phyloP scores from a whole-genome alignment of 2,797 vertebrate genomes.

The Catharus ustulatus region DNA sequence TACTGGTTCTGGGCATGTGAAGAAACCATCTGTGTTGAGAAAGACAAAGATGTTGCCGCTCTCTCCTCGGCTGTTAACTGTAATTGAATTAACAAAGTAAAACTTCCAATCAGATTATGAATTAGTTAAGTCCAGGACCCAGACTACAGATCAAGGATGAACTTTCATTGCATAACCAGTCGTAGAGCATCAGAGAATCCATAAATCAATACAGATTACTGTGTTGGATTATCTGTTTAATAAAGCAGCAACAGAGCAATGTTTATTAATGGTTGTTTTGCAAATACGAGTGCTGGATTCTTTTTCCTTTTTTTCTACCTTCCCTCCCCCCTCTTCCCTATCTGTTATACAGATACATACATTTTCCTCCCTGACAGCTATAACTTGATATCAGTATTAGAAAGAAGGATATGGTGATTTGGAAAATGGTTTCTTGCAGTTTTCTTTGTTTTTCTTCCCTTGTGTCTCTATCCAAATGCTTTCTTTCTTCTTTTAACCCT shows the following conservation, averaged over 20 bases:
- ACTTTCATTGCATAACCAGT: conserved; percentile 17
- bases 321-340: neutral
- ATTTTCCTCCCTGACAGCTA: neutral
- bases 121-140: conserved; percentile 23
- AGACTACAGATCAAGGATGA: conserved; percentile 16
- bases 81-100: conserved; percentile 47
- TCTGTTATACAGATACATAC: neutral
- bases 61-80: neutral
- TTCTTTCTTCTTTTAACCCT: conserved; percentile 16
- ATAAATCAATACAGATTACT: conserved; percentile 22
- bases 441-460: conserved; percentile 46
- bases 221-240: conserved; percentile 50
- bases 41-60: neutral
- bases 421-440: conserved; percentile 29
- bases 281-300: neutral
- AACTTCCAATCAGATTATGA: conserved; percentile 33
- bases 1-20: neutral
- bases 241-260: conserved; percentile 48
- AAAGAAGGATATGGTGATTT: neutral
- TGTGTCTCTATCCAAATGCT: neutral
- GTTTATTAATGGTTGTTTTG: conserved; percentile 27
- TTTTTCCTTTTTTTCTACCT: neutral
- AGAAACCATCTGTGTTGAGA: neutral
- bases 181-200: neutral
- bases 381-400: neutral